Evolutionary conservation across 2,888 invertebrate species (phyloP), one percentile per base, ranked within the genome.

Genomic region (Dynastes maya): DNA sequence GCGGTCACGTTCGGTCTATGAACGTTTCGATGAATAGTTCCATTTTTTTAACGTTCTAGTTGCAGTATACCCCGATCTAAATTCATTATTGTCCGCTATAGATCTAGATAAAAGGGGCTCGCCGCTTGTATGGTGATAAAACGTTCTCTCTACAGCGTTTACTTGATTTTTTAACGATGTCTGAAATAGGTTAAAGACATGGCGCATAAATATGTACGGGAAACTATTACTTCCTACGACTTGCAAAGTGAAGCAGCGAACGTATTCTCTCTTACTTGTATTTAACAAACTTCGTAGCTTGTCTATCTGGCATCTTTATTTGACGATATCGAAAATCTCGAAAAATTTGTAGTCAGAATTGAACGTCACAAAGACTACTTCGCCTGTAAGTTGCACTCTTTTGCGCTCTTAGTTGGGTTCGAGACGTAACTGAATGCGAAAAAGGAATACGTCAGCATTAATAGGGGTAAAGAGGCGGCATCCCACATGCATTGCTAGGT

Each of bases 1-100:
- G 29, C 76, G 76, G 76, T 76, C 68, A 76, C 76, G 76, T 76
- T 76, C 37, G 67, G 76, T 58, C 55, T 61, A 53, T 68, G 76
- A 65, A 65, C 65, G 76, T 22, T 53, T 53, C 40, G 64, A 27
- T 13, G 53, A 49, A 65, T 51, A 49, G 72, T 61, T 74, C 49
- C 6, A 61, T 45, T 74, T 63, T 37, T 74, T 74, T 49, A 58
- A 3, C 29, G 68, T 49, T 68, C 22, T 29, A 51, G 49, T 68
- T 13, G 22, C 49, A 11, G 49, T 53, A 8, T 55, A 22, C 63
- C 11, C 61, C 61, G 27, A 74, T 74, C 61, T 74, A 74, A 74
- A 74, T 74, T 61, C 72, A 74, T 74, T 74, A 74, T 61, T 74
- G 45, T 61, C 29, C 29, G 45, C 3, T 49, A 8, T 11, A 45